Evolutionary conservation across 2,888 invertebrate species (phyloP).

Genomic region (Papilio elwesi): DNA sequence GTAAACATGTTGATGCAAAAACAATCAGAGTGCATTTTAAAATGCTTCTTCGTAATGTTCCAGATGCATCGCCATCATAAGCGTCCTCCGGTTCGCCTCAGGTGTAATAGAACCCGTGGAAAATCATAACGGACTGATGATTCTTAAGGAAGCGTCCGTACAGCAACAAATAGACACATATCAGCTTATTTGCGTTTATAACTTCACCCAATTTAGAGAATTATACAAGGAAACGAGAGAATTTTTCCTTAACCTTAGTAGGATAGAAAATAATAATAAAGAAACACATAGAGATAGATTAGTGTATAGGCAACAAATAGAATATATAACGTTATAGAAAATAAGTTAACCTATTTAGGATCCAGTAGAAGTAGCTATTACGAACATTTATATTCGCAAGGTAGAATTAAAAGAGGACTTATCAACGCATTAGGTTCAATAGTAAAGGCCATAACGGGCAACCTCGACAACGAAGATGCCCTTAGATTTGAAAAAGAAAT

Average conservation of each 20-base stretch:
- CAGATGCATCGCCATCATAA: conserved; percentile 11
- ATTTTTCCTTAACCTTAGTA: conserved; percentile 1
- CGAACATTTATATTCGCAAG: no score
- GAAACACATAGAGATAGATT: conserved; percentile 2
- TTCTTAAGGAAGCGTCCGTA: conserved; percentile 22
- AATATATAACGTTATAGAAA: conserved; percentile 36
- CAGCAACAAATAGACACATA: conserved; percentile 9
- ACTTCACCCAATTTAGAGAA: conserved; percentile 3
- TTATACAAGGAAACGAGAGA: conserved; percentile 6
- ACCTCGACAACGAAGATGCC: no score
- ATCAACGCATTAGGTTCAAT: no score
- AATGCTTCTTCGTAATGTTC: conserved; percentile 12
- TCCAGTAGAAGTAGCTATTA: no score
- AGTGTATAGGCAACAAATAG: conserved; percentile 29
- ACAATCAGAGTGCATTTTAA: conserved; percentile 28
- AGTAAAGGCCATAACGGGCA: no score
- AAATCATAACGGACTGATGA: conserved; percentile 22
- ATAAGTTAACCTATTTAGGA: no score
- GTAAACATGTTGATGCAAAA: conserved; percentile 10
- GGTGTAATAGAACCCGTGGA: conserved; percentile 9
- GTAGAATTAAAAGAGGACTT: no score
- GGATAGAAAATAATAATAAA: conserved; percentile 15
- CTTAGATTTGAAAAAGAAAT: no score
- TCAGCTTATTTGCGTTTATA: conserved; percentile 8
- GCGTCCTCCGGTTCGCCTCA: neutral